A percentile compares a stretch with the other conserved stretches of the same genome.
Conservation (phyloP, 1,140 invertebrate species). For the Pseudomyrmex concolor region DNA sequence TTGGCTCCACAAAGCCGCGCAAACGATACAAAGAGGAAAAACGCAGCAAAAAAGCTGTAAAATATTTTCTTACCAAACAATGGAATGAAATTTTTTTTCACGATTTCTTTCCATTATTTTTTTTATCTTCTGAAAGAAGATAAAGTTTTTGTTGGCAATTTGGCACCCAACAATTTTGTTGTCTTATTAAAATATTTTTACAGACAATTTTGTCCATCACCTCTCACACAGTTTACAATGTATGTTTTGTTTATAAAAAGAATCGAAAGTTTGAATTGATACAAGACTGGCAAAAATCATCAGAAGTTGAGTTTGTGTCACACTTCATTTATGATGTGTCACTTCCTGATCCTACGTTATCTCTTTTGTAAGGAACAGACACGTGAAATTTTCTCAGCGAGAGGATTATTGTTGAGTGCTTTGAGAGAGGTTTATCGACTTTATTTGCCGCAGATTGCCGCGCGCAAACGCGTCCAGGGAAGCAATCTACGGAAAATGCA, state of each 20-base stretch:
- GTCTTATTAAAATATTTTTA: neutral
- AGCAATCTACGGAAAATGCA: slow-evolving; percentile 55
- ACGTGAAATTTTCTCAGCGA: neutral
- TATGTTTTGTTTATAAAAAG: too few relatives aligned
- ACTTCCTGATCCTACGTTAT: slow-evolving; percentile 3
- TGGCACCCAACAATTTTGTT: neutral
- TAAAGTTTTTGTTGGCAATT: neutral
- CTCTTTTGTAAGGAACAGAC: neutral
- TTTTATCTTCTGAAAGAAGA: neutral
- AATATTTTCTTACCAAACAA: neutral
- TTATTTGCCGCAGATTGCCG: slow-evolving; percentile 52
- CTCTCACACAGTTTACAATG: neutral
- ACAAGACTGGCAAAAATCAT: neutral
- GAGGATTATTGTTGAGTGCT: slow-evolving; percentile 32
- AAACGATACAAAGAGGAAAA: slow-evolving; percentile 57
- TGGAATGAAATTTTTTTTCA: neutral
- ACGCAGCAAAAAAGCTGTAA: neutral
- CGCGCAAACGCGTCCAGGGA: slow-evolving; percentile 6
- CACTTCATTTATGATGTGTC: neutral
- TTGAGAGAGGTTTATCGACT: slow-evolving; percentile 45
- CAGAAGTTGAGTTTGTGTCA: neutral
- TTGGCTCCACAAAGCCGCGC: slow-evolving; percentile 57
- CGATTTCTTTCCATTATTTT: neutral
- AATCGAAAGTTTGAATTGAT: too few relatives aligned
- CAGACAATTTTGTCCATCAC: neutral